A percentile compares a stretch with the other conserved stretches of the same genome.
Conservation (phyloP, 2,888 invertebrate species). For the Omphaloscelis lunosa region DNA sequence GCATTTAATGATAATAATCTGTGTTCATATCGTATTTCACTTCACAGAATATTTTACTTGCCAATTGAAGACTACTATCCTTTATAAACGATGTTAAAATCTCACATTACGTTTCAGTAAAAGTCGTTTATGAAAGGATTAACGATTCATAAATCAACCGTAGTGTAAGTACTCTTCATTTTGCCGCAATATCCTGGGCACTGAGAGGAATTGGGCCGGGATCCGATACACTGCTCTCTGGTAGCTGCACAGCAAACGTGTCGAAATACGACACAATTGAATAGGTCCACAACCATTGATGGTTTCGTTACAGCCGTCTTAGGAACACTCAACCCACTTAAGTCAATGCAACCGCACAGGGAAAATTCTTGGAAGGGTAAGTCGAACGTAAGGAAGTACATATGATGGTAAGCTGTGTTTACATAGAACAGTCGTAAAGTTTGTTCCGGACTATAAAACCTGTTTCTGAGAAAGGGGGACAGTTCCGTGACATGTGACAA, state of each 20-base stretch:
- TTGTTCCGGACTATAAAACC: slow-evolving; percentile 59
- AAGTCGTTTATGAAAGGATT: slow-evolving; percentile 77
- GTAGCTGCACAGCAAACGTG: slow-evolving; percentile 35
- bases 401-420: slow-evolving; percentile 69
- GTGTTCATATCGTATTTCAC: slow-evolving; percentile 62
- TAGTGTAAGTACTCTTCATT: slow-evolving; percentile 67
- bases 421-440: slow-evolving; percentile 73
- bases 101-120: slow-evolving; percentile 75
- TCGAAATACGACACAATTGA: slow-evolving; percentile 36
- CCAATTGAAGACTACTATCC: slow-evolving; percentile 77
- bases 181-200: slow-evolving; percentile 70
- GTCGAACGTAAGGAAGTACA: slow-evolving; percentile 50
- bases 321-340: slow-evolving; percentile 37
- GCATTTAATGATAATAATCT: slow-evolving; percentile 61
- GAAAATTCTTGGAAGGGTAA: slow-evolving; percentile 46
- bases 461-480: slow-evolving; percentile 59
- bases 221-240: slow-evolving; percentile 41
- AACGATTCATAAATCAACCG: slow-evolving; percentile 80
- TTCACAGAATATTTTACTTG: slow-evolving; percentile 73
- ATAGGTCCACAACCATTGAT: slow-evolving; percentile 43
- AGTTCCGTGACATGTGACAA: slow-evolving; percentile 44
- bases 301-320: slow-evolving; percentile 35
- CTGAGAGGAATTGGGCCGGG: slow-evolving; percentile 59
- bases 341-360: slow-evolving; percentile 41
- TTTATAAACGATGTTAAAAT: slow-evolving; percentile 78